Conservation (phyloP, 2,113 vertebrate species). For the Thymallus thymallus region DNA sequence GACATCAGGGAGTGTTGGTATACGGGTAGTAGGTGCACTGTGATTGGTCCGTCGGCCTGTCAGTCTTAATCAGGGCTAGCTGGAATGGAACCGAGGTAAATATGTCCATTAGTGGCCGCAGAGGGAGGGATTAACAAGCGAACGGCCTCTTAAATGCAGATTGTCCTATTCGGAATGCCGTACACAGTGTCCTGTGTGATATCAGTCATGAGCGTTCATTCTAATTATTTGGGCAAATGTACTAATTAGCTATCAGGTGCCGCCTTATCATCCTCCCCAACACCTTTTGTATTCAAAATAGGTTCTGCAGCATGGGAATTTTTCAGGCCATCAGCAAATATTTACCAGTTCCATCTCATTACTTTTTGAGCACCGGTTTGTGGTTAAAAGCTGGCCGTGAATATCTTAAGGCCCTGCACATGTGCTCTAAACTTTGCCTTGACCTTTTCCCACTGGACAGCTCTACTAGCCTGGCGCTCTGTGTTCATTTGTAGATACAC, state of each 20-base stretch:
- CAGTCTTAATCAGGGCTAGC: constrained; percentile 62
- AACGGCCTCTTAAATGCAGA: constrained; percentile 66
- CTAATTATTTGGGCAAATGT: constrained; percentile 82
- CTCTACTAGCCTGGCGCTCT: constrained; percentile 1
- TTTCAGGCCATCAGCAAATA: constrained; percentile 81
- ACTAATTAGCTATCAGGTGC: constrained; percentile 80
- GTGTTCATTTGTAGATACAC: constrained; percentile 28
- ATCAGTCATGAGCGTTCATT: constrained; percentile 80
- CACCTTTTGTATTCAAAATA: constrained; percentile 82
- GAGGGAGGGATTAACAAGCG: constrained; percentile 58
- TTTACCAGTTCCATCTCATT: constrained; percentile 81
- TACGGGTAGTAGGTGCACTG: constrained; percentile 8
- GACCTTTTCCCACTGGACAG: constrained; percentile 62
- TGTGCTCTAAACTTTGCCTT: constrained; percentile 75
- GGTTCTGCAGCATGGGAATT: constrained; percentile 73
- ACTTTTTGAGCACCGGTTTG: constrained; percentile 58
- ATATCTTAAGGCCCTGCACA: constrained; percentile 77
- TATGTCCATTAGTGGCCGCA: constrained; percentile 62
- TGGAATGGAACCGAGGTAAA: constrained; percentile 65
- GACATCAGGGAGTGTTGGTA: neutral
- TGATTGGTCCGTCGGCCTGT: constrained; percentile 51
- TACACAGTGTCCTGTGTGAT: constrained; percentile 74
- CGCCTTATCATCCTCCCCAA: constrained; percentile 71
- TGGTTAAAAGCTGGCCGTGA: constrained; percentile 80
- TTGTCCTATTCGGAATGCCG: constrained; percentile 67